Percentiles rank a stretch among this genome's conserved stretches.
Conservation (phyloP, 2,797 vertebrate species). For the Prunella strophiata region DNA sequence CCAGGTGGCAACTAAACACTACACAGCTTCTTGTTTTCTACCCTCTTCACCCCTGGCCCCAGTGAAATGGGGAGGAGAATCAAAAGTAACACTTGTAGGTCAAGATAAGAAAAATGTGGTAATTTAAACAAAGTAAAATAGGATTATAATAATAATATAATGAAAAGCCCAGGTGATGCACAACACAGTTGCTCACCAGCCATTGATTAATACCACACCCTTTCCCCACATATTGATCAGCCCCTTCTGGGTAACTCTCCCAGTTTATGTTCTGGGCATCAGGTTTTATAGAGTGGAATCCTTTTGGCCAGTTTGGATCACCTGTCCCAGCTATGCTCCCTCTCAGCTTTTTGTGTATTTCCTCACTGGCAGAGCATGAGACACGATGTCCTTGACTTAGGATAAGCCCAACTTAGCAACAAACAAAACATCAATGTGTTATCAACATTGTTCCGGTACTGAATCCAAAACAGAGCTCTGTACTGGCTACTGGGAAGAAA, state of each 20-base stretch:
- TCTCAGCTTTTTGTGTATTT: background rate
- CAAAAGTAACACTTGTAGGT: background rate
- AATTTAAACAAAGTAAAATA: background rate
- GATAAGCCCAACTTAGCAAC: background rate
- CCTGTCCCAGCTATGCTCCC: background rate
- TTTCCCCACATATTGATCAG: background rate
- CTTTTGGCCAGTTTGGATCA: background rate
- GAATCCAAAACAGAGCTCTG: background rate
- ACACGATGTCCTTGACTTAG: background rate
- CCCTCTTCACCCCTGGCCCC: background rate
- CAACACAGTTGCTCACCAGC: background rate
- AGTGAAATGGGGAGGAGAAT: background rate
- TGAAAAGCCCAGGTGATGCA: background rate
- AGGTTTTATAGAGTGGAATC: background rate
- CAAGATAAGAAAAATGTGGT: background rate
- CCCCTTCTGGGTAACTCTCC: background rate
- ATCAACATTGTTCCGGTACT: background rate
- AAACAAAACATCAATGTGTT: background rate
- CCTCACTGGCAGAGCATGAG: background rate
- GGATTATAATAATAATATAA: background rate
- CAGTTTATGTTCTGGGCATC: background rate
- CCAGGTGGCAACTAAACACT: background rate
- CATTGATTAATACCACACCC: background rate
- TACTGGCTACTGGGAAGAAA: background rate
- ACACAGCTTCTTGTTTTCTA: background rate